A percentile compares a stretch with the other conserved stretches of the same genome.
Evolutionary conservation across 2,797 vertebrate genomes (phyloP).

Genomic region (Capromys pilorides): DNA sequence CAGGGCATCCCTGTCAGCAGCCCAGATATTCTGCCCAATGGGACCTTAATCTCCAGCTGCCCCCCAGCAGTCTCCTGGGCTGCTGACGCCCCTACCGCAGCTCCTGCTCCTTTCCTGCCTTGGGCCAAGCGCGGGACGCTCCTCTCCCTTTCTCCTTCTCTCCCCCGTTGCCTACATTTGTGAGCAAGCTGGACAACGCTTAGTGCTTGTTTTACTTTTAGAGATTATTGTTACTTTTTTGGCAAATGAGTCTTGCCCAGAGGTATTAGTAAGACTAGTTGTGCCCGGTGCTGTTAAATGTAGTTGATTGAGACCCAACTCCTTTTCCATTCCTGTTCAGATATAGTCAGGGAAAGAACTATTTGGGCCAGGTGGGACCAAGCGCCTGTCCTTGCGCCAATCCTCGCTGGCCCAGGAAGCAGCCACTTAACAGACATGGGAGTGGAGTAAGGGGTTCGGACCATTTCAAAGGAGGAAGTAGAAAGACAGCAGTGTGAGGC

Average conservation of each 20-base stretch:
- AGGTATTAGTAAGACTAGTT: background rate
- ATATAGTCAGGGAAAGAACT: background rate
- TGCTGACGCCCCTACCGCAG: background rate
- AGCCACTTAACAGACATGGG: background rate
- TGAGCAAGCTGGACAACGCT: too few relatives aligned
- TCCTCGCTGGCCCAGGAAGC: background rate
- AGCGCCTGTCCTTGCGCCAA: background rate
- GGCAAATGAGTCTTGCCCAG: background rate
- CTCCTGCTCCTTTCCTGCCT: background rate
- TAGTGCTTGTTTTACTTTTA: background rate
- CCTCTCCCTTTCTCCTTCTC: background rate
- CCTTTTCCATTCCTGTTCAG: background rate
- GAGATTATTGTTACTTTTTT: background rate
- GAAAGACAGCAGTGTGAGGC: background rate
- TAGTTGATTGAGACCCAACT: background rate
- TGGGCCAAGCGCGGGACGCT: background rate
- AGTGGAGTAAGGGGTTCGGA: background rate
- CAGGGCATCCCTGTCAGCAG: background rate
- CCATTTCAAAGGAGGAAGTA: background rate
- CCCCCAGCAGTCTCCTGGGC: background rate
- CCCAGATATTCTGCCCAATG: background rate
- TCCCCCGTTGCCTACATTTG: background rate
- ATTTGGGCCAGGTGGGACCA: background rate
- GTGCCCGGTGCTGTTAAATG: background rate
- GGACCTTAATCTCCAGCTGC: background rate